These are phyloP conservation scores for Tetragonula carbonaria DNA, from an alignment of 2,888 invertebrate genomes.

Conservation along the genomic window DNA sequence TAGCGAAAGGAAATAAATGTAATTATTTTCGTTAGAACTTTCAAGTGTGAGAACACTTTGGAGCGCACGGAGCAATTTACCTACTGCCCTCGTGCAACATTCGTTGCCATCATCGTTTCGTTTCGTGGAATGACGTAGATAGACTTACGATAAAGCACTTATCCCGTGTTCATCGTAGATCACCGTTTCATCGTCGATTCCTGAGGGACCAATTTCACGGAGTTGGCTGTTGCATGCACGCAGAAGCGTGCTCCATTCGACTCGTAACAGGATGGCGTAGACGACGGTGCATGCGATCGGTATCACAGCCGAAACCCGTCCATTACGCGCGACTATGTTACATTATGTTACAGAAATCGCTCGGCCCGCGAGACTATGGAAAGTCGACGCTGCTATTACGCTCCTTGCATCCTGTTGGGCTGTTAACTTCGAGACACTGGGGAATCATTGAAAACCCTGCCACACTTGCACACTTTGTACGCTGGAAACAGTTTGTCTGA, in stretches of 20 bases:
- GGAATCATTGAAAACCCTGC: background rate
- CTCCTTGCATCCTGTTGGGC: background rate
- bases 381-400: conserved; percentile 28
- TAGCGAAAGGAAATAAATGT: background rate
- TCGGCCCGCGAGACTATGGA: background rate
- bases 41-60: background rate
- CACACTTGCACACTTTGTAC: background rate
- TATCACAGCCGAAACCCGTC: conserved; percentile 37
- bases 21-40: too few species aligned
- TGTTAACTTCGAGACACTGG: background rate
- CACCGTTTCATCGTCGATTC: conserved; percentile 37
- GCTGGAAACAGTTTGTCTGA: background rate
- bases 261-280: background rate
- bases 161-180: conserved; percentile 16
- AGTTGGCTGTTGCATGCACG: conserved; percentile 16
- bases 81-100: background rate
- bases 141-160: background rate
- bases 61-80: background rate
- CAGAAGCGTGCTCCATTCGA: conserved; percentile 19
- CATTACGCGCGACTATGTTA: conserved; percentile 44
- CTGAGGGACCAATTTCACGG: conserved; percentile 34
- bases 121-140: background rate
- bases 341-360: conserved; percentile 23
- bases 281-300: conserved; percentile 33
- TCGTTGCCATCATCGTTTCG: background rate